These are phyloP conservation scores for Promerops cafer DNA, from an alignment of 2,113 vertebrate species.

Conservation along the genomic window DNA sequence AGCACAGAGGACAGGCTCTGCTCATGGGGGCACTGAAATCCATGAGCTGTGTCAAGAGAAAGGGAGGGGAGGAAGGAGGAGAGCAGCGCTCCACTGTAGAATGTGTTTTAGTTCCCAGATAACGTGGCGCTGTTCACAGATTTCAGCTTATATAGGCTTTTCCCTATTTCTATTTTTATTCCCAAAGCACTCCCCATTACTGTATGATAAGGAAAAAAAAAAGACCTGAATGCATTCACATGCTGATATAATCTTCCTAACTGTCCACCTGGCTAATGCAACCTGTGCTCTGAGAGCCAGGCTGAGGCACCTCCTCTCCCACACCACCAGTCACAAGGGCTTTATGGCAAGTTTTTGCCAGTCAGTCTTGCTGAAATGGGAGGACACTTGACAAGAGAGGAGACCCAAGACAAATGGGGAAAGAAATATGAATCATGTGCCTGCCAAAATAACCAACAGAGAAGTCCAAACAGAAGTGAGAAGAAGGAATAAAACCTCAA, in stretches of 20 bases:
- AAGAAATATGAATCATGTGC: background rate
- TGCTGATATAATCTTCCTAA: background rate
- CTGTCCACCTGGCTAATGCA: background rate
- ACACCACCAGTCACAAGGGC: background rate
- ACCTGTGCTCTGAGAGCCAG: background rate
- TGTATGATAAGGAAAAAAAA: background rate
- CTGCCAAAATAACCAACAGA: background rate
- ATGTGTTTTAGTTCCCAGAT: background rate
- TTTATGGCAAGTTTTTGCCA: background rate
- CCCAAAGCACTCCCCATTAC: background rate
- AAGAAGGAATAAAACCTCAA: background rate
- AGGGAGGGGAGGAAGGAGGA: background rate
- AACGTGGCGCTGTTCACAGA: background rate
- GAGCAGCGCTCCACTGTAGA: background rate
- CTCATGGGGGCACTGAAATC: background rate
- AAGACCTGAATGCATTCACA: background rate
- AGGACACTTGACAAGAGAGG: background rate
- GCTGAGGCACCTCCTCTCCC: background rate
- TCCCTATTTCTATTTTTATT: conserved; percentile 41
- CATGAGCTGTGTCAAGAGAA: background rate
- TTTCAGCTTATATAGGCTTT: conserved; percentile 43
- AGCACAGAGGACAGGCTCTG: background rate
- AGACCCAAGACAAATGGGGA: background rate
- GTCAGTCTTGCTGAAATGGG: background rate
- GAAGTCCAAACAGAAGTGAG: background rate